A percentile compares a stretch with the other conserved stretches of the same genome.
Evolutionary conservation across 2,888 invertebrate species (phyloP).

Genomic region (Fragum whitleyi): DNA sequence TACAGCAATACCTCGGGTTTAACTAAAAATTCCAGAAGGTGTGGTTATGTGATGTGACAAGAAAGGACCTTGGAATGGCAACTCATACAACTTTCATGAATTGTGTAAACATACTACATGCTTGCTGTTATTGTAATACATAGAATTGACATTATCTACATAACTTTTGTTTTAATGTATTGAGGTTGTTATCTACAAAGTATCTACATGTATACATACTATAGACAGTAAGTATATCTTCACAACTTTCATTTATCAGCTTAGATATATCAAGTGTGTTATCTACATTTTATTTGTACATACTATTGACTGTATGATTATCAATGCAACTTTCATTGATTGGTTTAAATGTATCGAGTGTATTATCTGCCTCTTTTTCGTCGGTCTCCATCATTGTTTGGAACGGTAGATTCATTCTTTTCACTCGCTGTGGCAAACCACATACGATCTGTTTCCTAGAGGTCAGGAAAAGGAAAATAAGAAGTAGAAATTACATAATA

Average conservation of each 20-base stretch:
- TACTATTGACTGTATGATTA: slow-evolving; percentile 16
- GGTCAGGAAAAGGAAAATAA: background rate
- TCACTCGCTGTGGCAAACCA: slow-evolving; percentile 65
- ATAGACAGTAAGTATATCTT: background rate
- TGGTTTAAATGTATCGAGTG: slow-evolving; percentile 63
- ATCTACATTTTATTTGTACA: background rate
- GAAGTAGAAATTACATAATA: no score
- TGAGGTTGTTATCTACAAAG: background rate
- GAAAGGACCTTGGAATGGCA: no score
- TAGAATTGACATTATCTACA: background rate
- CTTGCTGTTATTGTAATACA: background rate
- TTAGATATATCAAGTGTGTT: background rate
- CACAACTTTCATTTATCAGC: background rate
- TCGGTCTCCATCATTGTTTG: slow-evolving; percentile 59
- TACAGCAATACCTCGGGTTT: no score
- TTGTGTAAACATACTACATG: background rate
- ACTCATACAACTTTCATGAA: no score
- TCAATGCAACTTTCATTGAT: background rate
- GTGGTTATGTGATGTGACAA: no score
- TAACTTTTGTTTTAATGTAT: background rate
- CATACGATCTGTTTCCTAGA: slow-evolving; percentile 21
- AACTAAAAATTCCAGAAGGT: no score
- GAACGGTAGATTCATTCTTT: slow-evolving; percentile 67
- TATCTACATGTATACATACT: background rate
- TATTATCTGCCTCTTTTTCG: slow-evolving; percentile 60